A percentile compares a stretch with the other conserved stretches of the same genome.
Evolutionary conservation across 2,888 invertebrate genomes (phyloP).

Genomic region (Omphaloscelis lunosa): DNA sequence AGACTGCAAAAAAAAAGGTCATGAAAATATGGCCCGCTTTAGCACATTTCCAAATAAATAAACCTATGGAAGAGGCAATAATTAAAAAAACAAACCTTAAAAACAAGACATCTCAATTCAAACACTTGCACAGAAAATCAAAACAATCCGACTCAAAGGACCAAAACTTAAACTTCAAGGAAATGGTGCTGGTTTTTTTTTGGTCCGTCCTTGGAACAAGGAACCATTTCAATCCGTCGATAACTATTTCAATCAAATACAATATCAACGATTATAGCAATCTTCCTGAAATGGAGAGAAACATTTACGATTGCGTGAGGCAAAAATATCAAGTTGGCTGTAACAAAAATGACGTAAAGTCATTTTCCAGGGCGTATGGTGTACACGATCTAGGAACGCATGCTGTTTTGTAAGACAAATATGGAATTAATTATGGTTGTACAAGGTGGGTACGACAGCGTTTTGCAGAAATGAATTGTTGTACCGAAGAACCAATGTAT

Average conservation of each 20-base stretch:
- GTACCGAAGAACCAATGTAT: neutral
- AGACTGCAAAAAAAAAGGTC: neutral
- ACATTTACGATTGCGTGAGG: conserved; percentile 47
- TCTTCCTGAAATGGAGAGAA: conserved; percentile 48
- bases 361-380: conserved; percentile 67
- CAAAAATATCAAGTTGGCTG: conserved; percentile 57
- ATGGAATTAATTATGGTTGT: conserved; percentile 69
- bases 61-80: neutral
- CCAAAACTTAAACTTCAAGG: conserved; percentile 9
- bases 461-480: conserved; percentile 12
- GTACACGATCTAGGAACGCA: conserved; percentile 67
- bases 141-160: neutral
- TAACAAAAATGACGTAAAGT: conserved; percentile 74
- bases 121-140: neutral
- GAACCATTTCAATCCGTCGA: conserved; percentile 6
- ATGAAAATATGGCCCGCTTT: neutral
- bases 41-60: neutral
- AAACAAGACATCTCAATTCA: neutral
- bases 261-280: conserved; percentile 39
- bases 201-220: neutral
- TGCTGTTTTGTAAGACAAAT: conserved; percentile 66
- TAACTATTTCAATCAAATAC: conserved; percentile 34
- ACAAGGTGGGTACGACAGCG: conserved; percentile 42
- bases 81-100: neutral
- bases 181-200: no score